These are phyloP conservation scores for Dromococcyx pavoninus DNA, from an alignment of 2,797 vertebrate genomes.

Conservation along the genomic window DNA sequence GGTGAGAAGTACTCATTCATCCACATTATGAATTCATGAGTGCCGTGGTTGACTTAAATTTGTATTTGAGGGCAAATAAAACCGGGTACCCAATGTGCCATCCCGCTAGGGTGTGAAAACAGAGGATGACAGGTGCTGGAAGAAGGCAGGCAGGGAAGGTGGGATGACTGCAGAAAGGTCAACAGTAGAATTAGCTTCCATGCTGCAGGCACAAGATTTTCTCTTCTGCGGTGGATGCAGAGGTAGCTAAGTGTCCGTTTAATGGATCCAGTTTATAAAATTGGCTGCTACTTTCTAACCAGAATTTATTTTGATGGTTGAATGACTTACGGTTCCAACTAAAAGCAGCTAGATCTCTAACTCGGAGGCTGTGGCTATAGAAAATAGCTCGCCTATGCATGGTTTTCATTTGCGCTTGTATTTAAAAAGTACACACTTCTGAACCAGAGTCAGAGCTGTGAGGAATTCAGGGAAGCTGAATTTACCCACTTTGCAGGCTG, in stretches of 20 bases:
- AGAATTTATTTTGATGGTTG: conserved; percentile 13
- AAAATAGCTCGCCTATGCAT: background rate
- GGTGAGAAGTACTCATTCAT: background rate
- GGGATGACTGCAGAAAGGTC: background rate
- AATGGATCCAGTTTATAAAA: conserved; percentile 24
- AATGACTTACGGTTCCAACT: background rate
- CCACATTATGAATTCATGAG: background rate
- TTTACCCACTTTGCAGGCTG: background rate
- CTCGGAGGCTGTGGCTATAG: background rate
- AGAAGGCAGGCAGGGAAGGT: background rate
- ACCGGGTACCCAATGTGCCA: background rate
- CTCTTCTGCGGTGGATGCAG: background rate
- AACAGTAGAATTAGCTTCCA: background rate
- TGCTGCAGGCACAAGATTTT: background rate
- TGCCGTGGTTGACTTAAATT: background rate
- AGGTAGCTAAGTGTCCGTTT: conserved; percentile 6
- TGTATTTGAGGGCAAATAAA: background rate
- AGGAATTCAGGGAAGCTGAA: background rate
- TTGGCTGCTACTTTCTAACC: background rate
- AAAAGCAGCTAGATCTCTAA: conserved; percentile 12
- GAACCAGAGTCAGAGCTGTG: background rate
- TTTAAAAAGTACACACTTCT: background rate
- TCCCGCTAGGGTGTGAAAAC: background rate
- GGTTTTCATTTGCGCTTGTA: background rate
- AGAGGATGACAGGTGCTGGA: background rate